Conservation (phyloP, 2,888 invertebrate genomes). For the Colletes collaris region DNA sequence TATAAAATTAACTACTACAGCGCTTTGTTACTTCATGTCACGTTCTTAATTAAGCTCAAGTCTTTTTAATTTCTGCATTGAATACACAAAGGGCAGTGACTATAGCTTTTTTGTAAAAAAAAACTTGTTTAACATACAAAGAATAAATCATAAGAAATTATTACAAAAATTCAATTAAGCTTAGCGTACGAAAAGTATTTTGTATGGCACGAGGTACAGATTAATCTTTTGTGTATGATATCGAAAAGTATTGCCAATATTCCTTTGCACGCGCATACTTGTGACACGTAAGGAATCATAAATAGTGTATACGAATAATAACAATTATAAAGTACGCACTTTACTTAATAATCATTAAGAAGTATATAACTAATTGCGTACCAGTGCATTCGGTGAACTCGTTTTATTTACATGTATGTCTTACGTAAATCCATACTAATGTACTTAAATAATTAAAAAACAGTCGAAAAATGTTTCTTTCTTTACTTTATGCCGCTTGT, state of each 20-base stretch:
- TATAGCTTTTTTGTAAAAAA: constrained; percentile 54
- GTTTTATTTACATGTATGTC: constrained; percentile 47
- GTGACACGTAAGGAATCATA: constrained; percentile 33
- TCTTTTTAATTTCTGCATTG: constrained; percentile 37
- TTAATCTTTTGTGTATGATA: constrained; percentile 36
- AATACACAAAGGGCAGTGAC: constrained; percentile 64
- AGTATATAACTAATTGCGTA: constrained; percentile 33
- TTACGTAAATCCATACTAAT: constrained; percentile 14
- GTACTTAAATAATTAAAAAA: constrained; percentile 37
- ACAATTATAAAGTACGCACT: constrained; percentile 23
- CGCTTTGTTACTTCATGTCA: constrained; percentile 31
- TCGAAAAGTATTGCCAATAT: constrained; percentile 55
- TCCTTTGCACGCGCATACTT: constrained; percentile 13
- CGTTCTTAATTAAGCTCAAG: constrained; percentile 40
- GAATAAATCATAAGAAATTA: constrained; percentile 35
- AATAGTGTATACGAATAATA: constrained; percentile 29
- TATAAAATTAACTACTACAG: constrained; percentile 13
- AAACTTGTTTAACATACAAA: constrained; percentile 48
- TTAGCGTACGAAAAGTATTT: constrained; percentile 50
- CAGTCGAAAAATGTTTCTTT: constrained; percentile 16
- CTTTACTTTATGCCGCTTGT: constrained; percentile 27
- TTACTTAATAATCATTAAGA: constrained; percentile 19
- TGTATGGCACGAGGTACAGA: constrained; percentile 68
- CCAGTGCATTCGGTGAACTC: constrained; percentile 25
- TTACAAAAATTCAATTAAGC: constrained; percentile 48